phyloP scores from a whole-genome alignment of 2,888 invertebrate species.

The Andrena hattorfiana region DNA sequence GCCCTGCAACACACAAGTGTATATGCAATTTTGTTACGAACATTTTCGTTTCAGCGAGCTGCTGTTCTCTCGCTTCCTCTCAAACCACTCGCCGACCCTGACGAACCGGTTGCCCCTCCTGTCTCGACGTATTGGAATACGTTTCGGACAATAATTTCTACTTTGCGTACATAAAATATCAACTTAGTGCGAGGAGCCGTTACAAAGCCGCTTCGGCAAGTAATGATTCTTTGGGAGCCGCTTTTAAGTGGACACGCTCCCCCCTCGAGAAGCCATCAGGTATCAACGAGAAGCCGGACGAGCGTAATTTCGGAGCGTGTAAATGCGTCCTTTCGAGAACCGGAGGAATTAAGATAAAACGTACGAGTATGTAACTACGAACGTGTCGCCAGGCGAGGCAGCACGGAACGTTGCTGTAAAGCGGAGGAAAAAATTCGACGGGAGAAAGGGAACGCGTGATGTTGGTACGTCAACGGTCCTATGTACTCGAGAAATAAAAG shows the following conservation, averaged over 20 bases:
- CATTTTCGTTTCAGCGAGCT: constrained; percentile 49
- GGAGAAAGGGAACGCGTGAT: not conserved
- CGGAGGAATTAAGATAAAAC: constrained; percentile 48
- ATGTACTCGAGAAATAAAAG: not conserved
- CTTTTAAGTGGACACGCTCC: constrained; percentile 41
- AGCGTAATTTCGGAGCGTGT: constrained; percentile 36
- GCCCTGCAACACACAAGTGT: constrained; percentile 52
- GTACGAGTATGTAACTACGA: not conserved
- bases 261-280: constrained; percentile 21
- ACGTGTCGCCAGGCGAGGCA: not conserved
- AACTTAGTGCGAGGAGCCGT: constrained; percentile 51
- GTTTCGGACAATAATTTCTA: constrained; percentile 66
- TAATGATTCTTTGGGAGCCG: constrained; percentile 51
- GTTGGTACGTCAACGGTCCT: not conserved
- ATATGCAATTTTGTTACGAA: constrained; percentile 65
- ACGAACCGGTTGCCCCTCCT: constrained; percentile 69
- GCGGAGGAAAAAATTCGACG: not conserved
- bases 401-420: not conserved
- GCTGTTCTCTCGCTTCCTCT: constrained; percentile 25
- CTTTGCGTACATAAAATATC: constrained; percentile 58
- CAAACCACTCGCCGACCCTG: constrained; percentile 43
- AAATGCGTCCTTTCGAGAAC: constrained; percentile 28
- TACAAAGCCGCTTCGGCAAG: constrained; percentile 46
- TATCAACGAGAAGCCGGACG: constrained; percentile 29
- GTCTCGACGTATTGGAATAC: constrained; percentile 68